Conservation (phyloP, 2,113 vertebrate genomes). For the Rhinolophus ferrumequinum region DNA sequence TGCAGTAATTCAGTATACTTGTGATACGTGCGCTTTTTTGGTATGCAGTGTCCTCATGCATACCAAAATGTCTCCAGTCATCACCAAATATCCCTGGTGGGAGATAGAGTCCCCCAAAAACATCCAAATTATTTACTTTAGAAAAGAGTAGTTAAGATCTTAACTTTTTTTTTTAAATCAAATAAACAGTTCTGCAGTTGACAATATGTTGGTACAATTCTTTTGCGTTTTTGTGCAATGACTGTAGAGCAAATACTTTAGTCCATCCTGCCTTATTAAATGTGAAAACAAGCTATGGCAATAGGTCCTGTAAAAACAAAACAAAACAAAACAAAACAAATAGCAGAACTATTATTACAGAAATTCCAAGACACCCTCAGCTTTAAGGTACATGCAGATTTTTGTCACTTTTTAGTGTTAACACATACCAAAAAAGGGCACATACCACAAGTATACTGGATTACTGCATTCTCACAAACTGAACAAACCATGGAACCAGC, state of each 20-base stretch:
- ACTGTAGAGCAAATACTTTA: background rate
- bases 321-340: background rate
- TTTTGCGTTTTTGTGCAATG: background rate
- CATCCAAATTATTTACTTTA: background rate
- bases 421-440: background rate
- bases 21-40: background rate
- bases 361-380: background rate
- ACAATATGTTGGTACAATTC: background rate
- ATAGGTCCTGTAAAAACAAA: background rate
- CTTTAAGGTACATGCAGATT: background rate
- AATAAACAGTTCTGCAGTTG: background rate
- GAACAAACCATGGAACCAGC: background rate
- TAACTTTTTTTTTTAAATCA: background rate
- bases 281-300: background rate
- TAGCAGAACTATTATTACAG: background rate
- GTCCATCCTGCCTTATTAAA: background rate
- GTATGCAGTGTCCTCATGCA: too few relatives aligned
- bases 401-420: background rate
- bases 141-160: background rate
- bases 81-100: background rate
- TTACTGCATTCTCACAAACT: background rate
- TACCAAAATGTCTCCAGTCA: background rate
- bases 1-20: background rate
- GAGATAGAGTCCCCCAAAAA: background rate
- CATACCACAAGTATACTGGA: background rate